These are phyloP conservation scores for Meiosimyza decipiens DNA, from an alignment of 2,888 invertebrate genomes.

Conservation along the genomic window DNA sequence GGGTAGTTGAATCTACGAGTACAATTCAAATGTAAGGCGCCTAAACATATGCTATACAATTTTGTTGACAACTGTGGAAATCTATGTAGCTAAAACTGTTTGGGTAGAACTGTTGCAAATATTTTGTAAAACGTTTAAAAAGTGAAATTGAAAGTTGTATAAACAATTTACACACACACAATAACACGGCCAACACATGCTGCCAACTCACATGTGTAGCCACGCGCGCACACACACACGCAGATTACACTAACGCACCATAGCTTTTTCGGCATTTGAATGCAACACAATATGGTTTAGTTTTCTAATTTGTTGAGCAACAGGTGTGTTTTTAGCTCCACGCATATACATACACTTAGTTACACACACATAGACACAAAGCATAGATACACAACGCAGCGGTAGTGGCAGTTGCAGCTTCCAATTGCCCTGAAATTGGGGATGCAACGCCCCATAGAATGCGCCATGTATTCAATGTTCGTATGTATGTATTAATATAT, in stretches of 20 bases:
- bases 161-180: too few species aligned
- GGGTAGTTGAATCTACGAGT: not conserved
- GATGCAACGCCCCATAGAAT: too few species aligned
- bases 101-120: conserved; percentile 5
- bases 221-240: not conserved
- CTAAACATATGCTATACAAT: conserved; percentile 23
- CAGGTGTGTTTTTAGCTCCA: conserved; percentile 17
- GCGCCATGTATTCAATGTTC: too few species aligned
- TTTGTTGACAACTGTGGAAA: conserved; percentile 3
- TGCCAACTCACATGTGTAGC: not conserved
- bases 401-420: not conserved
- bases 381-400: not conserved
- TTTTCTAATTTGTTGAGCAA: conserved; percentile 48
- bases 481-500: too few species aligned
- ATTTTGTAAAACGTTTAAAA: conserved; percentile 1
- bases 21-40: not conserved
- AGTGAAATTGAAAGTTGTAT: conserved; percentile 13
- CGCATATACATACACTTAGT: not conserved
- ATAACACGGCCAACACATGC: too few species aligned
- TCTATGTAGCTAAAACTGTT: not conserved
- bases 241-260: not conserved
- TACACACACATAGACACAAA: conserved; percentile 6
- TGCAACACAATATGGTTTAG: conserved; percentile 31
- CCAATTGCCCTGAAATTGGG: not conserved
- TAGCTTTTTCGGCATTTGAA: conserved; percentile 24